Percentiles rank a stretch among this genome's conserved stretches.
These are phyloP conservation scores for Fissipunctia ypsillon DNA, from an alignment of 2,888 invertebrate species.

Conservation along the genomic window DNA sequence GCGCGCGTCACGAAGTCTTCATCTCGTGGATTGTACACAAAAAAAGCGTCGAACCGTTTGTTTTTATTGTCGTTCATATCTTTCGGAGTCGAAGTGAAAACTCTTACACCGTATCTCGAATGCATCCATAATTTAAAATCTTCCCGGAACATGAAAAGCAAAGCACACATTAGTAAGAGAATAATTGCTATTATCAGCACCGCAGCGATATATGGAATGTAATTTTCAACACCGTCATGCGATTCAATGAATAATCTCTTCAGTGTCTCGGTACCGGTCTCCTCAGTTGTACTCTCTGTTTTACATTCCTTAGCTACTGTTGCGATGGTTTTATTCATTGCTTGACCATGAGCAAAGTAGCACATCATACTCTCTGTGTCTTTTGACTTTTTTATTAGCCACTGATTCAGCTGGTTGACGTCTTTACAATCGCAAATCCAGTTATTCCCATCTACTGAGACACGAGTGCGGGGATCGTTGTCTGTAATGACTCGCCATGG, in stretches of 20 bases:
- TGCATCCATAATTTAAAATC: conserved; percentile 95
- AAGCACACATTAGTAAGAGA: conserved; percentile 92
- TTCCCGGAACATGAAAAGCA: conserved; percentile 94
- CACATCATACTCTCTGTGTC: conserved; percentile 93
- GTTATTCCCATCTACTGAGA: conserved; percentile 94
- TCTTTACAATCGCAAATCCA: conserved; percentile 96
- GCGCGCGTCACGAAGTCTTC: conserved; percentile 93
- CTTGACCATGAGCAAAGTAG: conserved; percentile 89
- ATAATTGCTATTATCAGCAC: conserved; percentile 93
- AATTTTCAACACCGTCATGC: conserved; percentile 92
- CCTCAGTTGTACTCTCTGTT: conserved; percentile 92
- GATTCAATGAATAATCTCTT: conserved; percentile 91
- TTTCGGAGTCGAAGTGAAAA: conserved; percentile 92
- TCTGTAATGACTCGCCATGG: conserved; percentile 93
- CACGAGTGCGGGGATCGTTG: conserved; percentile 92
- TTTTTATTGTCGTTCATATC: conserved; percentile 91
- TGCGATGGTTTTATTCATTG: conserved; percentile 89
- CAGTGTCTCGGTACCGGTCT: conserved; percentile 91
- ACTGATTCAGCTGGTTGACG: conserved; percentile 92
- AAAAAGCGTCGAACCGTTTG: conserved; percentile 96
- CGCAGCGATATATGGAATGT: conserved; percentile 94
- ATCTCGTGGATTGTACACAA: conserved; percentile 96
- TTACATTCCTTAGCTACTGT: conserved; percentile 90
- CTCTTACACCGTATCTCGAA: conserved; percentile 93
- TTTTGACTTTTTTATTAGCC: conserved; percentile 92